Conservation (phyloP, 2,113 vertebrate species). For the Paramisgurnus dabryanus region DNA sequence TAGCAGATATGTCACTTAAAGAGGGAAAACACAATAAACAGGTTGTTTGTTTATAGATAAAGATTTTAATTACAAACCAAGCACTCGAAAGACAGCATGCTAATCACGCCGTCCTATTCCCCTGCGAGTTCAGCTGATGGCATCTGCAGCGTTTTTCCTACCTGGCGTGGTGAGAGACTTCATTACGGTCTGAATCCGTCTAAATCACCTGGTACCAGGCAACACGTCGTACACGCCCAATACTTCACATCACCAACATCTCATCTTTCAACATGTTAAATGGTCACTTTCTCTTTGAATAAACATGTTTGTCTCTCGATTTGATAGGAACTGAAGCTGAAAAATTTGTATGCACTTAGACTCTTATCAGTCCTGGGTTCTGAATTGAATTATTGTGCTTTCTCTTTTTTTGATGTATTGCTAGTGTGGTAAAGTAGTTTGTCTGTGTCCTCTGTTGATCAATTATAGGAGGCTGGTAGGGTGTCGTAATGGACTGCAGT, state of each 20-base stretch:
- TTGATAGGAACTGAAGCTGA: conserved; percentile 24
- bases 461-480: conserved; percentile 24
- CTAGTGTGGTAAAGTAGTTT: conserved; percentile 8
- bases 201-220: conserved; percentile 32
- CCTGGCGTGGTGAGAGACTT: conserved; percentile 16
- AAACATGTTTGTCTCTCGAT: not conserved
- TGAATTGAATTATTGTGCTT: conserved; percentile 13
- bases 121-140: conserved; percentile 21
- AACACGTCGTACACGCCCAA: conserved; percentile 11
- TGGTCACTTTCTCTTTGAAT: not conserved
- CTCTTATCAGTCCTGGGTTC: conserved; percentile 4
- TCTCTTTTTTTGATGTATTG: conserved; percentile 35
- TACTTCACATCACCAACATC: not conserved
- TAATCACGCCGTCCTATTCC: conserved; percentile 49
- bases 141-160: not conserved
- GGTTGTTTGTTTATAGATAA: conserved; percentile 57
- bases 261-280: not conserved
- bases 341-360: not conserved
- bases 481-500: not conserved
- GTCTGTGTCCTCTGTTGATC: conserved; percentile 33
- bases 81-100: conserved; percentile 33
- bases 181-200: conserved; percentile 7
- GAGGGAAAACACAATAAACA: conserved; percentile 50
- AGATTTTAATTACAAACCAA: conserved; percentile 59
- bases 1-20: conserved; percentile 34